These are phyloP conservation scores for Drosophila pachea DNA, from an alignment of 1,140 invertebrate genomes.

Conservation along the genomic window DNA sequence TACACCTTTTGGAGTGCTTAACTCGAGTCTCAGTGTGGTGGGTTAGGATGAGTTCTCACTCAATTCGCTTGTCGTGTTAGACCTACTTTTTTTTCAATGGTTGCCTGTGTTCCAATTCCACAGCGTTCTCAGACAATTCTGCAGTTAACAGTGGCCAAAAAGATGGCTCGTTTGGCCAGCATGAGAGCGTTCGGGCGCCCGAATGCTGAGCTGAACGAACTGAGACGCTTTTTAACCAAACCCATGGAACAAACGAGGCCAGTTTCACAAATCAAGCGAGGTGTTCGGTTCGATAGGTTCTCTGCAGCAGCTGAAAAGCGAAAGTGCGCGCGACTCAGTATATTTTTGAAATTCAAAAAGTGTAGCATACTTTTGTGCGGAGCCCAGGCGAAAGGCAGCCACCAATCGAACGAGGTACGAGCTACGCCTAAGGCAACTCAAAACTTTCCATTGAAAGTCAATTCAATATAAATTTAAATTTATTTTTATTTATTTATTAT, in stretches of 20 bases:
- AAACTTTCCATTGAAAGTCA: background rate
- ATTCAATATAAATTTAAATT: too few relatives aligned
- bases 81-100: constrained; percentile 49
- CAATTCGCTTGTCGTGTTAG: constrained; percentile 25
- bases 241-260: constrained; percentile 67
- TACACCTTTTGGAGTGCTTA: constrained; percentile 21
- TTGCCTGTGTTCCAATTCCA: constrained; percentile 25
- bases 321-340: constrained; percentile 65
- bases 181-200: constrained; percentile 22
- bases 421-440: constrained; percentile 19
- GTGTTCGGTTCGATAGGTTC: constrained; percentile 76
- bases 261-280: constrained; percentile 77
- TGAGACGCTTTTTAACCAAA: constrained; percentile 63
- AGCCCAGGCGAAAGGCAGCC: constrained; percentile 3
- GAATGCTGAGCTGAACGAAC: constrained; percentile 42
- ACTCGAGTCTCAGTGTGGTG: constrained; percentile 17
- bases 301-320: constrained; percentile 42
- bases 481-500: background rate
- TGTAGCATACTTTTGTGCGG: constrained; percentile 46
- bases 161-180: constrained; percentile 38
- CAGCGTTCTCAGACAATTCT: constrained; percentile 28
- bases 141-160: constrained; percentile 61
- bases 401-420: constrained; percentile 31
- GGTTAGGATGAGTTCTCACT: constrained; percentile 35
- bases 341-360: constrained; percentile 54